Evolutionary conservation across 2,888 invertebrate genomes (phyloP), one percentile per base, ranked within the genome.

Genomic region (Pristionchus entomophagus): DNA sequence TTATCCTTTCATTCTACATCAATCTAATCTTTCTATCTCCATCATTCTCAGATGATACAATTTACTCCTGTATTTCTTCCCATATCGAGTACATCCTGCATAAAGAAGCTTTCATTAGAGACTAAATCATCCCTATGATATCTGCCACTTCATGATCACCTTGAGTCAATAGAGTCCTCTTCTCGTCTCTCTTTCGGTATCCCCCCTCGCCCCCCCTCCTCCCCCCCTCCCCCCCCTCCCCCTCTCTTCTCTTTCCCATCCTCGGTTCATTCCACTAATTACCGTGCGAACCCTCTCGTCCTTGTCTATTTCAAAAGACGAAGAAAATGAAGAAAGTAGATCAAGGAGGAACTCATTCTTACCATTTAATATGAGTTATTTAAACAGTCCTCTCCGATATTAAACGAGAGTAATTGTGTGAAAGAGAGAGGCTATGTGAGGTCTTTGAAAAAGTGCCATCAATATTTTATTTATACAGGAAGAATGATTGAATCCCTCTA

Each of bases 201-300:
- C 65, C n/a, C 65, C 19, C 65, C 32, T 19, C 26, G 22, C 26
- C 45, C 32, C 77, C n/a, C 65, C 19, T 32, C 32, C 10, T n/a
- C 45, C 26, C 45, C 32, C 77, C n/a, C n/a, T n/a, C n/a, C n/a
- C n/a, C 53, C 53, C 35, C 53, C 32, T 41, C 38, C 26, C 22
- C 26, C 51, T 51, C 53, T 19, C n/a, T 49, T 22, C 29, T 78
- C 51, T 35, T 38, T 77, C 56, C 26, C 56, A 49, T 45, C 78
- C 78, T 78, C 78, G 78, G 78, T 78, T 78, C 78, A 78, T 78
- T 51, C 45, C 49, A 49, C 78, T 78, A 78, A 78, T 78, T 78
- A 78, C 38, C 78, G 78, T 78, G 78, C 51, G 78, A 78, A 78
- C 17, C 59, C 5, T 59, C 59, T n/a, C 78, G 45, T 78, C 49